A percentile compares a stretch with the other conserved stretches of the same genome.
Conservation (phyloP, 2,888 invertebrate species). For the Cyrtodaria siliqua region DNA sequence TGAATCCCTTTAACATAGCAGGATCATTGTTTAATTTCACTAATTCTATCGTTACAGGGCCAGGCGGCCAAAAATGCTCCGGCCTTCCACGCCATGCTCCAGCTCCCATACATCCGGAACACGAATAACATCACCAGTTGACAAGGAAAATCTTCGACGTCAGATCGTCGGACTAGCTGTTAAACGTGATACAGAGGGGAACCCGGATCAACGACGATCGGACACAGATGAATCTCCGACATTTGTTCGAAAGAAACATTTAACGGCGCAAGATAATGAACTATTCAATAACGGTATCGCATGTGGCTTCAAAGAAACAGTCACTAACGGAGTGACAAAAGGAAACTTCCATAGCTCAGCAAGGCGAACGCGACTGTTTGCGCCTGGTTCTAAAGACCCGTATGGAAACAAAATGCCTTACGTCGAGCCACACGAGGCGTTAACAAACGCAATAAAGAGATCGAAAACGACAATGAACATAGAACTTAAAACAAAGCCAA, state of each 20-base stretch:
- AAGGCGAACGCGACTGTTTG: slow-evolving; percentile 1
- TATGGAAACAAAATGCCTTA: slow-evolving; percentile 36
- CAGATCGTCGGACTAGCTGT: slow-evolving; percentile 58
- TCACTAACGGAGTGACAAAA: too few relatives aligned
- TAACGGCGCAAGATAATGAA: too few relatives aligned
- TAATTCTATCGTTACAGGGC: slow-evolving; percentile 46
- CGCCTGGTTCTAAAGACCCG: slow-evolving; percentile 3
- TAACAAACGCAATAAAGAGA: slow-evolving; percentile 29
- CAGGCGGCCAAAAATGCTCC: slow-evolving; percentile 48
- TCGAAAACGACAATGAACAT: slow-evolving; percentile 37
- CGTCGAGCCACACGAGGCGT: slow-evolving; percentile 35
- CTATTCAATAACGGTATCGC: not conserved
- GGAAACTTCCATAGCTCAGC: not conserved
- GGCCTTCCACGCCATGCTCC: slow-evolving; percentile 51
- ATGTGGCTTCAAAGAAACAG: too few relatives aligned
- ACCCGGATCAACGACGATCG: too few relatives aligned
- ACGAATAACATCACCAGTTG: slow-evolving; percentile 46
- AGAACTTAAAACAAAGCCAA: slow-evolving; percentile 31
- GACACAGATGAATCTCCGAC: too few relatives aligned
- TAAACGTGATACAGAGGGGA: slow-evolving; percentile 31
- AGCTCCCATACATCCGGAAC: slow-evolving; percentile 27
- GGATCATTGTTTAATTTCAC: too few relatives aligned
- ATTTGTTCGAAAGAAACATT: too few relatives aligned
- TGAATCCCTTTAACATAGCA: too few relatives aligned
- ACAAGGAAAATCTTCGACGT: slow-evolving; percentile 56